Evolutionary conservation across 2,113 vertebrate genomes (phyloP).

Genomic region (Gymnogyps californianus): DNA sequence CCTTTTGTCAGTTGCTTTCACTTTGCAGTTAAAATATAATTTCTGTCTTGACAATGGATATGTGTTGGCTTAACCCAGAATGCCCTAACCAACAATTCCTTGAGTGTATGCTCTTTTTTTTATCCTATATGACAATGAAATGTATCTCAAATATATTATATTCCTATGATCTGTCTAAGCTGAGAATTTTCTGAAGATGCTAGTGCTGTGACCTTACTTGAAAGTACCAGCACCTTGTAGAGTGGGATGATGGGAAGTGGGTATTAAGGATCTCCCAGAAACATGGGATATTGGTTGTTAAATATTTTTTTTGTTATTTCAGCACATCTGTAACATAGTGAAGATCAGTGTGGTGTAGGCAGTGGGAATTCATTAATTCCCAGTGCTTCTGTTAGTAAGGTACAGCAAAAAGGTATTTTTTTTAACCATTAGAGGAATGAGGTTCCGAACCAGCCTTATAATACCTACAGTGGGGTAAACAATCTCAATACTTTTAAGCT

Average conservation of each 20-base stretch:
- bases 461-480: background rate
- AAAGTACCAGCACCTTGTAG: background rate
- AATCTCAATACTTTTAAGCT: background rate
- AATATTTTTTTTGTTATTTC: background rate
- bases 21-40: slow-evolving; percentile 4
- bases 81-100: background rate
- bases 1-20: background rate
- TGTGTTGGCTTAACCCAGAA: background rate
- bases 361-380: background rate
- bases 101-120: background rate
- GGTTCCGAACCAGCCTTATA: background rate
- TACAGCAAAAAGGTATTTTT: background rate
- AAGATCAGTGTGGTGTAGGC: background rate
- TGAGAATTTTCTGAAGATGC: background rate
- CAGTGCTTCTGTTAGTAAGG: background rate
- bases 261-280: background rate
- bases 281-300: background rate
- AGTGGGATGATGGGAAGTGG: background rate
- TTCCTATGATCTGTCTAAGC: background rate
- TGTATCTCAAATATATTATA: background rate
- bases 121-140: background rate
- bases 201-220: background rate
- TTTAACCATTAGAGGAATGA: background rate
- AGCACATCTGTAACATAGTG: background rate
- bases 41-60: background rate